Base-by-base conservation (phyloP, 1,140 invertebrate genomes). In the Trichonephila clavata region DNA sequence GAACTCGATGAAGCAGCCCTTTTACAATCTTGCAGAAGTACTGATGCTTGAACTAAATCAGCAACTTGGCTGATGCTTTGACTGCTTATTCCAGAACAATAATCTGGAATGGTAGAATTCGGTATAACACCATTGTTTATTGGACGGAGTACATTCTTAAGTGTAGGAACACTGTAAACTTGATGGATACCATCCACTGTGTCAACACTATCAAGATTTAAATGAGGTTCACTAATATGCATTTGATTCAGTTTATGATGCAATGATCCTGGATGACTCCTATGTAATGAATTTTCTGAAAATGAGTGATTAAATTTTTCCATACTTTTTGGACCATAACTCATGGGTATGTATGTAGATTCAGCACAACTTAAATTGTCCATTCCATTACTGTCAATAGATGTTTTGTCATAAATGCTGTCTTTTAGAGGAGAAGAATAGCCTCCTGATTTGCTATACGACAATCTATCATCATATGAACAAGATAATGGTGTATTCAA, bases 201-300 rank as follows among this genome's bases (percentile, higher is more conserved):
- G 16, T 93, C 65, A 27, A 27, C 39, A 90, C 8, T 60, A 6
- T 91, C 60, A 21, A 83, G 32, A 87, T 93, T 86, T 27, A 93
- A 93, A 8, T 93, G 84, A 14, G 92, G 86, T 10, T 93, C 86
- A 71, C 92, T 93, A 18, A 93, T 87, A 43, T 93, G 92, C 65
- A 93, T 21, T 10, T 93, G 63, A 39, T 61, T 84, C 8, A 93
- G 13, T 24, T 93, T 87, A 8, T 27, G 65, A 61, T 80, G 92
- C 24, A 93, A 61, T 21, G 92, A 80, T 16, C 65, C 65, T 18
- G 68, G 43, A n/a, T 50, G 63, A 39, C n/a, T 43, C 43, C 92
- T 80, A n/a, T 93, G 92, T 13, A 93, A 84, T 20, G 92, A 89
- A 59, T 93, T 93, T 32, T 88, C 92, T 43, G 92, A 93, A 89